phyloP scores from a whole-genome alignment of 2,113 vertebrate genomes.

The Climacteris rufus region DNA sequence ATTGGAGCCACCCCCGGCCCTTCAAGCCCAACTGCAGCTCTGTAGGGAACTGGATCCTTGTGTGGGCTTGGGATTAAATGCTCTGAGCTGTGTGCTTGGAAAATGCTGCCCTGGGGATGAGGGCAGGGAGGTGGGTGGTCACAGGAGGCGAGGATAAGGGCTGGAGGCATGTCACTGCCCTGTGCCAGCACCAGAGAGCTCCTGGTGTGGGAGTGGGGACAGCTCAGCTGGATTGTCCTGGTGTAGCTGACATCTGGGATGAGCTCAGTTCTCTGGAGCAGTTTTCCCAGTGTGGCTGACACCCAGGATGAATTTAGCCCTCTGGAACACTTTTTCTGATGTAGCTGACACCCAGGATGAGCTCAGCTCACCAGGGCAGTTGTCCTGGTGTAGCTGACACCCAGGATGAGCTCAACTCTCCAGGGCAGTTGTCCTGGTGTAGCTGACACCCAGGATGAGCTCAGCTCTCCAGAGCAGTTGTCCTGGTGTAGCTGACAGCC shows the following conservation, averaged over 20 bases:
- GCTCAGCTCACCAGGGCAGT: not conserved
- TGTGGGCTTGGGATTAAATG: not conserved
- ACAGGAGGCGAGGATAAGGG: not conserved
- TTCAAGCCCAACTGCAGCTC: rapidly evolving
- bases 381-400: not conserved
- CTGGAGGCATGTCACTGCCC: not conserved
- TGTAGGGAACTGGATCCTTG: not conserved
- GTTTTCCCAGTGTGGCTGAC: too few species aligned
- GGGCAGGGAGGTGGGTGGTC: not conserved
- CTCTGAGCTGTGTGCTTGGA: not conserved
- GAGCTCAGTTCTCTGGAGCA: not conserved
- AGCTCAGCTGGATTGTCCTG: not conserved
- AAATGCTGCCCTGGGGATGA: not conserved
- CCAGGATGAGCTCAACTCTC: too few species aligned
- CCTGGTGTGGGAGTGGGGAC: not conserved
- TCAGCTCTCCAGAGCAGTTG: too few species aligned
- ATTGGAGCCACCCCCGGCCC: rapidly evolving
- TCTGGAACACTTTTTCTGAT: too few species aligned
- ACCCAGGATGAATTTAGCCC: too few species aligned
- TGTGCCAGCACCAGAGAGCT: not conserved
- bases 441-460: too few species aligned
- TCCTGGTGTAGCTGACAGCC: too few species aligned
- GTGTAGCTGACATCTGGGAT: not conserved
- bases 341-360: too few species aligned
- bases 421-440: too few species aligned